These are phyloP conservation scores for Uria aalge DNA, from an alignment of 2,113 vertebrate species.

Conservation along the genomic window DNA sequence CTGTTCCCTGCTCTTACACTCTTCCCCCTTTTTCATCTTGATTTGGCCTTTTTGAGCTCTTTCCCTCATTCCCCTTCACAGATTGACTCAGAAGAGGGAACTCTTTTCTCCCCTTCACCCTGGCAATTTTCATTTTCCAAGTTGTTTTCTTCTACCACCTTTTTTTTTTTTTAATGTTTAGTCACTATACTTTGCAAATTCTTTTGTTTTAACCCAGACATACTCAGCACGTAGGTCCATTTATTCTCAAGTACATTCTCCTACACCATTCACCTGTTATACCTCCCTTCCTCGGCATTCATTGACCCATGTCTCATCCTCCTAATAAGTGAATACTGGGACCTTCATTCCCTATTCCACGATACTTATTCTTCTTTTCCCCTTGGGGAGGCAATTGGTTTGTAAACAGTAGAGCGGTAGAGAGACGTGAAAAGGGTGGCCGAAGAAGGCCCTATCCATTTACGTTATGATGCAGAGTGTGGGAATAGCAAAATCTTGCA, in stretches of 20 bases:
- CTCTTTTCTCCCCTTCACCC: neutral
- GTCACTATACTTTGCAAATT: neutral
- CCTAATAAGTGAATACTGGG: neutral
- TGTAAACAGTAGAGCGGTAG: neutral
- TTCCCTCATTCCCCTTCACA: neutral
- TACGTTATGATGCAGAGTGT: neutral
- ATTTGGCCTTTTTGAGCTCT: neutral
- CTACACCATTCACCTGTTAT: neutral
- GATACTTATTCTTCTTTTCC: neutral
- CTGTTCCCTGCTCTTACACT: neutral
- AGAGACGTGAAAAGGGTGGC: neutral
- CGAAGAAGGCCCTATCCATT: neutral
- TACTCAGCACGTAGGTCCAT: neutral
- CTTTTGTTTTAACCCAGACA: neutral
- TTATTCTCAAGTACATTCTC: neutral
- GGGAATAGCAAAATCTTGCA: neutral
- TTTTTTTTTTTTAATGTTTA: neutral
- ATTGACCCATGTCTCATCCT: neutral
- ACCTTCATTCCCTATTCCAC: neutral
- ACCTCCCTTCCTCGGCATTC: neutral
- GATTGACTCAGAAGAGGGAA: neutral
- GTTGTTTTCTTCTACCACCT: neutral
- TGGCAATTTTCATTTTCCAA: neutral
- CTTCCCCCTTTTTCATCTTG: neutral
- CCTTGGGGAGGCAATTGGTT: neutral